Base-by-base conservation (phyloP, 1,140 invertebrate species). In the Lordiphosa collinella region DNA sequence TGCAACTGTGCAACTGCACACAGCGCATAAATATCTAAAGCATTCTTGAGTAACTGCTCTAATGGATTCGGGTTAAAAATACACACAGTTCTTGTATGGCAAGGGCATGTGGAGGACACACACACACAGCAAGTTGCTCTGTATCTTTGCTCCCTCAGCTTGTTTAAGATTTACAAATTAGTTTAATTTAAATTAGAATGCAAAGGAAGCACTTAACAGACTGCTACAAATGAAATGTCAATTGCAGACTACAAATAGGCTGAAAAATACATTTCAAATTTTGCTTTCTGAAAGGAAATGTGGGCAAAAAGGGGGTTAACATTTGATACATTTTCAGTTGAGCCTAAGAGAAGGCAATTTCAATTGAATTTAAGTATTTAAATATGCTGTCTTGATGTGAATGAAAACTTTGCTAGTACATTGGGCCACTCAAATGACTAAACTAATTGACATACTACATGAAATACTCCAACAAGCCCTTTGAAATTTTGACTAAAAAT, bases 31-130 rank as follows among this genome's bases (percentile, higher is more conserved):
- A 82, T 82, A 82, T 82, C 78, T 84, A 84, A 82, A 82, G 78
- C 67, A 55, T 82, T 82, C 78, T 76, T 84, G 78, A 84, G 76
- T 82, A 82, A 84, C 78, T 84, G 69, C 76, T 82, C 71, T 82
- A 82, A 82, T 82, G 76, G 76, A 82, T 84, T 84, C 78, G 76
- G 76, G 76, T 84, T 84, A 84, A 82, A 82, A 84, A 82, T 82
- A 84, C 64, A 71, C 78, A 60, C 53, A 48, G 55, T 52, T 22
- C 47, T 13, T 35, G 10, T 52, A 49, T 29, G 58, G 69, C 65
- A 84, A 82, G 72, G 78, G 72, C 76, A 82, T 51, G 58, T 61
- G 65, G 58, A 84, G 78, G 78, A 55, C 76, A 82, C 50, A 66
- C 64, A 72, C 47, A 49, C 29, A 43, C 11, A 12, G 32, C 36